A percentile compares a stretch with the other conserved stretches of the same genome.
Evolutionary conservation across 1,140 invertebrate species (phyloP).

Genomic region (fruit fly (Drosophila melanogaster)): DNA sequence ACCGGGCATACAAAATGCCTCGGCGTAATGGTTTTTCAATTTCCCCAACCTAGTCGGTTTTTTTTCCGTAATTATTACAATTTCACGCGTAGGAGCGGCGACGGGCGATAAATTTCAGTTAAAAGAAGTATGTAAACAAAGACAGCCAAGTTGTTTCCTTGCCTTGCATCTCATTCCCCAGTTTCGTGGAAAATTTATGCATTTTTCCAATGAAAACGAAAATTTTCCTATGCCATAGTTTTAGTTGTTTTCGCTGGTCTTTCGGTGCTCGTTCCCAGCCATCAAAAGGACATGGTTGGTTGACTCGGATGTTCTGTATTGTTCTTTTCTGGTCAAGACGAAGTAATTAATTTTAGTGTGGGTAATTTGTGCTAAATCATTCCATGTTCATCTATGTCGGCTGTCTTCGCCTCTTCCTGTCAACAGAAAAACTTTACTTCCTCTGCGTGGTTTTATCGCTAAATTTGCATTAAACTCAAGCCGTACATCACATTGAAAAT

Average conservation of each 20-base stretch:
- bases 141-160: constrained; percentile 11
- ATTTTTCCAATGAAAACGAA: constrained; percentile 74
- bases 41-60: constrained; percentile 23
- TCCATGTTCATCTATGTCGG: constrained; percentile 33
- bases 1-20: constrained; percentile 22
- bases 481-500: constrained; percentile 13
- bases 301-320: constrained; percentile 25
- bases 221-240: constrained; percentile 55
- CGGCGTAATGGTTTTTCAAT: constrained; percentile 71
- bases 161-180: constrained; percentile 15
- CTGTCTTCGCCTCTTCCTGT: constrained; percentile 68
- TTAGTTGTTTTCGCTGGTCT: constrained; percentile 22
- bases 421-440: constrained; percentile 52
- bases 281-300: constrained; percentile 72
- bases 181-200: constrained; percentile 52
- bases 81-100: constrained; percentile 49
- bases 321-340: constrained; percentile 26
- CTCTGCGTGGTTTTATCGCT: constrained; percentile 36
- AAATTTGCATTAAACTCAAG: constrained; percentile 63
- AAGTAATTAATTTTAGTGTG: constrained; percentile 72
- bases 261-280: constrained; percentile 37
- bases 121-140: constrained; percentile 46
- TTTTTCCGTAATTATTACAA: constrained; percentile 55
- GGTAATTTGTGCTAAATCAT: constrained; percentile 69
- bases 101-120: constrained; percentile 48